phyloP scores from a whole-genome alignment of 1,140 invertebrate genomes.

The Drosophila lini region DNA sequence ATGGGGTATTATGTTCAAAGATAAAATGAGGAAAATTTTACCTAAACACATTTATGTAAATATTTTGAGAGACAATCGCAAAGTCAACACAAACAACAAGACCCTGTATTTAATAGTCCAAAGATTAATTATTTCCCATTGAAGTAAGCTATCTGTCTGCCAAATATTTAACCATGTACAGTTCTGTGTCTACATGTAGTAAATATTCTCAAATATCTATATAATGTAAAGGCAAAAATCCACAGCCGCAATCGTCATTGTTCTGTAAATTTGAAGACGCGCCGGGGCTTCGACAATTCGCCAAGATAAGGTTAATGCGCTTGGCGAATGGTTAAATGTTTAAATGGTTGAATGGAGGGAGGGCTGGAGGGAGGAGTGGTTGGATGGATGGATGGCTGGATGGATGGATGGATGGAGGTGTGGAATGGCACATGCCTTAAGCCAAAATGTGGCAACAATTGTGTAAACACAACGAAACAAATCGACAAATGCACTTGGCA shows the following conservation, averaged over 20 bases:
- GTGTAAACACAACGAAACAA: slow-evolving; percentile 39
- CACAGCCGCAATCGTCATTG: slow-evolving; percentile 3
- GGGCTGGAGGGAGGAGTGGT: background rate
- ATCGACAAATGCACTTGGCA: slow-evolving; percentile 36
- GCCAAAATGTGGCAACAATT: slow-evolving; percentile 48
- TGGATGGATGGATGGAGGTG: background rate
- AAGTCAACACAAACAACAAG: background rate
- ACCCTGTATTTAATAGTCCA: background rate
- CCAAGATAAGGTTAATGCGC: slow-evolving; percentile 43
- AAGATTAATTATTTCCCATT: background rate
- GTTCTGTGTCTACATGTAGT: background rate
- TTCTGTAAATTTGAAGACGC: slow-evolving; percentile 3
- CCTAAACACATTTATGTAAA: background rate
- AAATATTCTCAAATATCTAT: background rate
- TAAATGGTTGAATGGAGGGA: background rate
- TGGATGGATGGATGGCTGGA: background rate
- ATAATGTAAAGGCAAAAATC: background rate
- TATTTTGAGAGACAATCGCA: background rate
- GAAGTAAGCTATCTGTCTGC: background rate
- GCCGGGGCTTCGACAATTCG: slow-evolving; percentile 2
- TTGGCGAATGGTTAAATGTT: slow-evolving; percentile 6
- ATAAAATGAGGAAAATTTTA: too few species aligned
- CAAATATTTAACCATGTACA: slow-evolving; percentile 6
- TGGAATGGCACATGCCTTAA: slow-evolving; percentile 12
- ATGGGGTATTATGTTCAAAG: too few species aligned